phyloP scores from a whole-genome alignment of 2,888 invertebrate genomes.

The Epistrophe eligans region DNA sequence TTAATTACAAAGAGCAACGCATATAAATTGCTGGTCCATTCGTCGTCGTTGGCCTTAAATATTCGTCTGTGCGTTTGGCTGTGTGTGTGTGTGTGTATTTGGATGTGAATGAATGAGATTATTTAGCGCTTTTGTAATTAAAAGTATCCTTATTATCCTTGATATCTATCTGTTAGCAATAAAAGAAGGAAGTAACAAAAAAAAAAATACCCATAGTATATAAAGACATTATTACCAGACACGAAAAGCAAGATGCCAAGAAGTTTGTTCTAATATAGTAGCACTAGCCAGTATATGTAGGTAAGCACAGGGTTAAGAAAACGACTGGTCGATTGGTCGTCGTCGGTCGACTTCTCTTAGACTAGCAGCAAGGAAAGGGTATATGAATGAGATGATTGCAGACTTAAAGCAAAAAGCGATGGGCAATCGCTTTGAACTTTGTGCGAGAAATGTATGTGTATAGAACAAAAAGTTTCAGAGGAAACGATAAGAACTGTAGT shows the following conservation, averaged over 20 bases:
- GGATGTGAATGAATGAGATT: conserved; percentile 57
- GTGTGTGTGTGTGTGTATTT: not conserved
- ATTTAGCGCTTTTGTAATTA: conserved; percentile 75
- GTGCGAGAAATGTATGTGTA: conserved; percentile 25
- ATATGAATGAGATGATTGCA: conserved; percentile 4
- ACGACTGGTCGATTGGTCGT: not conserved
- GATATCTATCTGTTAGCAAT: conserved; percentile 72
- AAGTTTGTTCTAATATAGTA: conserved; percentile 24
- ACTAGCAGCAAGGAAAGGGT: not conserved
- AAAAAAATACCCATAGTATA: not conserved
- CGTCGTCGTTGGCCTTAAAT: conserved; percentile 7
- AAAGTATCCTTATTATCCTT: conserved; percentile 76
- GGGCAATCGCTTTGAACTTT: conserved; percentile 69
- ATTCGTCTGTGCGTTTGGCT: not conserved
- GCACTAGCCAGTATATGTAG: too few relatives aligned
- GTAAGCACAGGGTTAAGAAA: conserved; percentile 30
- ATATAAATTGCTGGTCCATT: conserved; percentile 65
- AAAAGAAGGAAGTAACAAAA: conserved; percentile 23
- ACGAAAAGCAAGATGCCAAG: conserved; percentile 49
- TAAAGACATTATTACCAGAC: conserved; percentile 24
- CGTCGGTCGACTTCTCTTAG: not conserved
- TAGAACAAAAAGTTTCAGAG: conserved; percentile 8
- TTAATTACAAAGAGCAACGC: conserved; percentile 66
- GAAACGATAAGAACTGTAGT: conserved; percentile 61
- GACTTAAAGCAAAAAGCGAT: conserved; percentile 41